Base-by-base conservation (phyloP, 2,797 vertebrate genomes). In the Anguilla obscura region DNA sequence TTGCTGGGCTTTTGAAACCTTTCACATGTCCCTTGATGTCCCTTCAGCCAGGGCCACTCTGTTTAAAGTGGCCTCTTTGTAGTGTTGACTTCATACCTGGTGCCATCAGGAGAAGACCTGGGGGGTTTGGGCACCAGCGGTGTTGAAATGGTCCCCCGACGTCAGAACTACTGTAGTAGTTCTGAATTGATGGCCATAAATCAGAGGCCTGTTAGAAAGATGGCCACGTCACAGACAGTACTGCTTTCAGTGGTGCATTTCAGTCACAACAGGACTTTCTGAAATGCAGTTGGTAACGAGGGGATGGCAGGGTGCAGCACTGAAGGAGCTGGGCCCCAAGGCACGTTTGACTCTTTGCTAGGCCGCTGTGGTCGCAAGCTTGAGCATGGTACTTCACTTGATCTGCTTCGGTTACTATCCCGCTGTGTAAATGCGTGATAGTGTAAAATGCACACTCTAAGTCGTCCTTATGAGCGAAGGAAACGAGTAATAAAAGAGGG, bases 31-130 rank as follows among this genome's bases (percentile, higher is more conserved):
- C 21, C 79, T 79, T 79, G 74, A 79, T 79, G 74, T 79, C 74
- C 74, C 2, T 16, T 3, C 74, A 36, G 4, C 36, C 33, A 6
- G 12, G 12, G 71, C 14, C 9, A 9, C 21, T 21, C 24, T 50
- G 21, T 82, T 48, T 82, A n/a, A 82, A 82, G 79, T 50, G 79
- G 40, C n/a, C 79, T n/a, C 79, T 82, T 82, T 50, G 79, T 82
- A 48, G 40, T 82, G 79, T 82, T 82, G 8, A 82, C 40, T 45
- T 48, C 18, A 24, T n/a, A n/a, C 24, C 33, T 48, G 45, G 79
- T 50, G 40, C 79, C 40, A 48, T n/a, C 40, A n/a, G 40, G 21
- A 82, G 79, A 48, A 10, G 18, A 24, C 79, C 21, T 82, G 8
- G 4, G 71, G 71, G 33, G 66, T 12, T 79, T 40, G 74, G 33